phyloP scores from a whole-genome alignment of 2,113 vertebrate genomes.

The Tautogolabrus adspersus region DNA sequence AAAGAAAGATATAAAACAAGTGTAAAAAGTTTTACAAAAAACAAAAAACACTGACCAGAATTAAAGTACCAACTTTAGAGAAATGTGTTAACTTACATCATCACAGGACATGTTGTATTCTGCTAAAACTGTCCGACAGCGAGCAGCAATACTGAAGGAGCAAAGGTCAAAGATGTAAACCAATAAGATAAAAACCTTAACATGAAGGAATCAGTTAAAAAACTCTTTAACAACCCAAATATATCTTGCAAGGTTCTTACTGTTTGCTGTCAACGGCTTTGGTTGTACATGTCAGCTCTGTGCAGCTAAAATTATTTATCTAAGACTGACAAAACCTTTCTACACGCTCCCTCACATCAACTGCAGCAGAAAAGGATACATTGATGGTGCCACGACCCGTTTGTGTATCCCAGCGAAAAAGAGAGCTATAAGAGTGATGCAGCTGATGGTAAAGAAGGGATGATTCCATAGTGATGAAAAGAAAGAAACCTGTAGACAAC shows the following conservation, averaged over 20 bases:
- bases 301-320: no score
- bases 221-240: not conserved
- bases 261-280: not conserved
- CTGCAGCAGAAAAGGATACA: constrained; percentile 91
- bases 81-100: constrained; percentile 88
- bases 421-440: constrained; percentile 95
- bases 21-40: not conserved
- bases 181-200: not conserved
- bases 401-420: constrained; percentile 99
- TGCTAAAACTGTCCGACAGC: constrained; percentile 96
- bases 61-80: not conserved
- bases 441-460: constrained; percentile 98
- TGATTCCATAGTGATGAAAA: constrained; percentile 99
- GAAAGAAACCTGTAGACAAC: constrained; percentile 91
- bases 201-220: not conserved
- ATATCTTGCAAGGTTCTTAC: not conserved
- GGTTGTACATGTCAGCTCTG: not conserved
- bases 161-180: constrained; percentile 82
- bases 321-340: no score
- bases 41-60: not conserved
- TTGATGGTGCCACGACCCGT: constrained; percentile 97
- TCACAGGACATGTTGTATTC: constrained; percentile 99
- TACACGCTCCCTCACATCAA: no score
- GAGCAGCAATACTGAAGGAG: constrained; percentile 92
- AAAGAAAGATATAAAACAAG: constrained; percentile 26